These are phyloP conservation scores for Drosophila persimilis DNA, from an alignment of 1,140 invertebrate genomes.

Conservation along the genomic window DNA sequence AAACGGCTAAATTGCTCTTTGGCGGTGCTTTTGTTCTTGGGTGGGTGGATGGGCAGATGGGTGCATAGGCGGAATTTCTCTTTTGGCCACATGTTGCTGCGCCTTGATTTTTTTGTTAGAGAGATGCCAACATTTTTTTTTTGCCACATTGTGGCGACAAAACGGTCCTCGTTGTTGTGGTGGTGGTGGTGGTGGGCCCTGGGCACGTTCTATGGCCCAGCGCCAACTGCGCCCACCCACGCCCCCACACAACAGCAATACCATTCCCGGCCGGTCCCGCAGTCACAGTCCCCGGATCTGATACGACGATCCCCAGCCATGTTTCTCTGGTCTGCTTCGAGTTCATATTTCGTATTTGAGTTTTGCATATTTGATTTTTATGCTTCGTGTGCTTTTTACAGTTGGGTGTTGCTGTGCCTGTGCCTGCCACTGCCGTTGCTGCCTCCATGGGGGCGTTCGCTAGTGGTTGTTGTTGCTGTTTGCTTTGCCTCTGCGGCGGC, in stretches of 20 bases:
- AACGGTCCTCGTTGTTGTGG: constrained; percentile 25
- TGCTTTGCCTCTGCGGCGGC: constrained; percentile 20
- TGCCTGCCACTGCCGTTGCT: constrained; percentile 23
- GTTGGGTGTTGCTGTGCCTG: constrained; percentile 66
- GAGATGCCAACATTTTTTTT: constrained; percentile 37
- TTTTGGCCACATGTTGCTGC: constrained; percentile 70
- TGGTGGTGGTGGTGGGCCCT: constrained; percentile 56
- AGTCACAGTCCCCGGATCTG: constrained; percentile 36
- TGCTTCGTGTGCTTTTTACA: constrained; percentile 80
- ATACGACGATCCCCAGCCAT: constrained; percentile 35
- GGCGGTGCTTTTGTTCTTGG: constrained; percentile 62
- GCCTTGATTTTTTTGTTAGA: constrained; percentile 46
- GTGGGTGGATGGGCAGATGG: constrained; percentile 32
- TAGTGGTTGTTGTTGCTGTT: constrained; percentile 31
- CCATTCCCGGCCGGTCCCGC: constrained; percentile 6
- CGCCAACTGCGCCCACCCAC: constrained; percentile 67
- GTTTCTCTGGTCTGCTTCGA: constrained; percentile 64
- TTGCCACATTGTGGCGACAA: constrained; percentile 59
- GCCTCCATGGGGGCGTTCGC: constrained; percentile 53
- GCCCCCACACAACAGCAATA: constrained; percentile 14
- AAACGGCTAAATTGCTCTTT: constrained; percentile 58
- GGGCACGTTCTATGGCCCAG: constrained; percentile 72
- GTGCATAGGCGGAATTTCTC: neutral
- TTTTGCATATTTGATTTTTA: constrained; percentile 80
- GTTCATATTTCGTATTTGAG: constrained; percentile 76